Evolutionary conservation across 1,140 invertebrate genomes (phyloP).

Genomic region (Sinonovacula constricta): DNA sequence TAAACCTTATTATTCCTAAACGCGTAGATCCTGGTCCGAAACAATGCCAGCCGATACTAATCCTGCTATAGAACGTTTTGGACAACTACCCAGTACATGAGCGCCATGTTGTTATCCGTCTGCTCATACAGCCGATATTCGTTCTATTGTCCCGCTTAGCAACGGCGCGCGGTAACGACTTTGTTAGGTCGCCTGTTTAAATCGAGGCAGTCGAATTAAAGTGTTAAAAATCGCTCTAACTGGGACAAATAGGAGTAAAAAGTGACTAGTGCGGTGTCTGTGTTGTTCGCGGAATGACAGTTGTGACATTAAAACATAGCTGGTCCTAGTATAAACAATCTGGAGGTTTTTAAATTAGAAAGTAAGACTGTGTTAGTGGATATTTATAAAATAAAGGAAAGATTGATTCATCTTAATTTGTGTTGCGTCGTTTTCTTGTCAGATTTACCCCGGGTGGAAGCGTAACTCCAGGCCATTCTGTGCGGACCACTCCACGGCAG

Average conservation of each 20-base stretch:
- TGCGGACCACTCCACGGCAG: constrained; percentile 34
- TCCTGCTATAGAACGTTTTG: no score
- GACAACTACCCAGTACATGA: no score
- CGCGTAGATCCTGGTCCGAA: no score
- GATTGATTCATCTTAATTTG: no score
- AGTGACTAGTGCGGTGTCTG: not conserved
- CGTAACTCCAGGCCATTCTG: constrained; percentile 41
- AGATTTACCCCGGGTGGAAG: constrained; percentile 47
- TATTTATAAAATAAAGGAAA: no score
- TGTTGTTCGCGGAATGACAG: not conserved
- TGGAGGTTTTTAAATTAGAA: not conserved
- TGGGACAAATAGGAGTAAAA: not conserved
- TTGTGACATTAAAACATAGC: not conserved
- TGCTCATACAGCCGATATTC: no score
- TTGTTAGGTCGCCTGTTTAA: not conserved
- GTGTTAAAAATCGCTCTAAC: not conserved
- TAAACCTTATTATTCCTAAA: no score
- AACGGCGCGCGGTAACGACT: not conserved
- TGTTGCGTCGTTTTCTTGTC: no score
- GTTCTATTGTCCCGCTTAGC: not conserved
- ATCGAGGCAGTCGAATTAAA: not conserved
- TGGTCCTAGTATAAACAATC: not conserved
- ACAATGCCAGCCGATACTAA: no score
- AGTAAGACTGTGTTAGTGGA: no score
- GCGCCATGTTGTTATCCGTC: no score